Evolutionary conservation across 2,113 vertebrate species (phyloP), one percentile per base, ranked within the genome.

Genomic region (Vicugna pacos): DNA sequence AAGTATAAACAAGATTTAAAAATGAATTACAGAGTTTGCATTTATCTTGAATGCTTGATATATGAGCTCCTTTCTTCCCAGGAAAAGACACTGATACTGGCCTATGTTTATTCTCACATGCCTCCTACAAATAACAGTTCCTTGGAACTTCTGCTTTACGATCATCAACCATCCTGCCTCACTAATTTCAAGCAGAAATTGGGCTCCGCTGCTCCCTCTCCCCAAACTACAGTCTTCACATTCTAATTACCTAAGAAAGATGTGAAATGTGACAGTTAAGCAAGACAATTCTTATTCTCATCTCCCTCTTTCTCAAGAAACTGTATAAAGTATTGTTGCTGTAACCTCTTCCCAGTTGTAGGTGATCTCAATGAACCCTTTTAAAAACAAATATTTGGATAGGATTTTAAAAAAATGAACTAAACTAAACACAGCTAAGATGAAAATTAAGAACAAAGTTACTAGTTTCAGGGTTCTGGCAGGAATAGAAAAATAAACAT

Each of bases 401-500:
- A 94, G 82, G 32, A 42, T 42, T 70, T 86, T 52, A 81, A 58
- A 92, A 80, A 52, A 84, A 58, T 32, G 3, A 79, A 89, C 48
- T 82, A 30, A 79, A 89, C 48, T 82, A 30, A 75, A 35, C 24
- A 84, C 16, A 28, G 50, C 65, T 50, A 89, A 89, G 8, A 72
- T 28, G 85, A 84, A 93, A 73, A 82, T 46, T 95, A 96, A 65
- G 10, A 92, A 48, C 58, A 92, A 89, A 79, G 28, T 82, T 95
- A 91, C 42, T 56, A 16, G 50, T 54, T 88, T 69, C 38, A 83
- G 75, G 28, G 24, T 56, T 88, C 91, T 86, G 42, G 28, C 15
- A 86, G 60, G 42, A 8, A 83, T 0, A 54, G 77, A 65, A 79
- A 87, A 95, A 70, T 58, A 76, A 69, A 70, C n/a, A 30, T 48